phyloP scores from a whole-genome alignment of 2,888 invertebrate species.

The Tenodera sinensis region DNA sequence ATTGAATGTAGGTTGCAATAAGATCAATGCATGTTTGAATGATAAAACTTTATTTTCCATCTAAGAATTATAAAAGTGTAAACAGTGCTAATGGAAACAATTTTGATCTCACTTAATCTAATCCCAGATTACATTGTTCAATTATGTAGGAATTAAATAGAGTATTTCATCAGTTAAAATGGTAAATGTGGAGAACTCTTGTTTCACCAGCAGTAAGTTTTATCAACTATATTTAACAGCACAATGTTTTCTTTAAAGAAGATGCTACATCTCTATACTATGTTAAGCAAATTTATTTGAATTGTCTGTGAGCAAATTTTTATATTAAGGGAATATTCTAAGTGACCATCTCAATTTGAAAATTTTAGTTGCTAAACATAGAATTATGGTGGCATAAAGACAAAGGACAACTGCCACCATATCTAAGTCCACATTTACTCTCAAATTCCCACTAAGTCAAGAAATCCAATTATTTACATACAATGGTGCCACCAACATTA shows the following conservation, averaged over 20 bases:
- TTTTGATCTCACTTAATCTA: not conserved
- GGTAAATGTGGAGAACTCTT: not conserved
- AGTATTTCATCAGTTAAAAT: not conserved
- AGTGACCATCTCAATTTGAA: not conserved
- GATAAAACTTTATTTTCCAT: conserved; percentile 1
- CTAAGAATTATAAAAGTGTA: conserved; percentile 17
- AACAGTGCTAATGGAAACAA: conserved; percentile 5
- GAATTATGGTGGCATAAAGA: not conserved
- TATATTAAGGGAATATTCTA: not conserved
- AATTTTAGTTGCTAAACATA: not conserved
- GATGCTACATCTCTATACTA: not conserved
- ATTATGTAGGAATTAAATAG: not conserved
- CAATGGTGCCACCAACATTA: not conserved
- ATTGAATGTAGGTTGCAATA: not conserved
- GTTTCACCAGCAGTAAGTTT: not conserved
- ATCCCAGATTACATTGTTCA: not conserved
- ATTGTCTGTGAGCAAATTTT: not conserved
- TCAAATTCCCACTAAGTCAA: not conserved
- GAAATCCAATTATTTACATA: not conserved
- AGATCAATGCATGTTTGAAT: not conserved
- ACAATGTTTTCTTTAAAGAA: not conserved
- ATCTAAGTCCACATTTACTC: not conserved
- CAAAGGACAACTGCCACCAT: not conserved
- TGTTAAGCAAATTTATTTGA: not conserved
- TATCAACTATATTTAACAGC: not conserved